Evolutionary conservation across 2,888 invertebrate genomes (phyloP).

Genomic region (Girardia tigrina): DNA sequence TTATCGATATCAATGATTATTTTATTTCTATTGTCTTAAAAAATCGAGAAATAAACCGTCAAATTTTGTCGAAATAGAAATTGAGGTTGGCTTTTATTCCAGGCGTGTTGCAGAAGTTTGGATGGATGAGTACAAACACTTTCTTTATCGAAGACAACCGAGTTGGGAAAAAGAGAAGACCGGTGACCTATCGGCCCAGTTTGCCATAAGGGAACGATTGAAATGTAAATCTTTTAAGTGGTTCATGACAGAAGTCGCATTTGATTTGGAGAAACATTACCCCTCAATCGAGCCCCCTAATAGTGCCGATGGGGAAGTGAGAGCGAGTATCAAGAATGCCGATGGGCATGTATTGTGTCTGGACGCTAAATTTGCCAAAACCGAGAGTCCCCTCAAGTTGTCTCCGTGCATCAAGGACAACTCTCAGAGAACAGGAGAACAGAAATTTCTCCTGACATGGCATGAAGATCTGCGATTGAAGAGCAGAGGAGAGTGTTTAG

Average conservation of each 20-base stretch:
- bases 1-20: too few relatives aligned
- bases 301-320: constrained; percentile 23
- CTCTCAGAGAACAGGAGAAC: constrained; percentile 37
- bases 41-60: too few relatives aligned
- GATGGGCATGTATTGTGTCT: neutral
- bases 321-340: neutral
- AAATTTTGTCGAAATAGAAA: too few relatives aligned
- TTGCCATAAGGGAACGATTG: constrained; percentile 61
- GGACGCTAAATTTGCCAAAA: neutral
- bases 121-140: constrained; percentile 92
- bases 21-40: too few relatives aligned
- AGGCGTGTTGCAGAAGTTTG: constrained; percentile 78
- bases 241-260: constrained; percentile 79
- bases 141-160: constrained; percentile 68
- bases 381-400: neutral
- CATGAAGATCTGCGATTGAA: constrained; percentile 63
- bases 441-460: constrained; percentile 56
- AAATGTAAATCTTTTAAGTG: constrained; percentile 80
- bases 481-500: constrained; percentile 67
- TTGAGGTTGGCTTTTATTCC: too few relatives aligned
- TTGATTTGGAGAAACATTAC: constrained; percentile 70
- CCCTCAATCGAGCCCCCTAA: constrained; percentile 49
- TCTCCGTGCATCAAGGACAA: neutral
- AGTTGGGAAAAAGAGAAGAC: constrained; percentile 56
- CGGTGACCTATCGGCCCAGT: constrained; percentile 53